These are phyloP conservation scores for Anarsia innoxiella DNA, from an alignment of 2,888 invertebrate species.

Conservation along the genomic window DNA sequence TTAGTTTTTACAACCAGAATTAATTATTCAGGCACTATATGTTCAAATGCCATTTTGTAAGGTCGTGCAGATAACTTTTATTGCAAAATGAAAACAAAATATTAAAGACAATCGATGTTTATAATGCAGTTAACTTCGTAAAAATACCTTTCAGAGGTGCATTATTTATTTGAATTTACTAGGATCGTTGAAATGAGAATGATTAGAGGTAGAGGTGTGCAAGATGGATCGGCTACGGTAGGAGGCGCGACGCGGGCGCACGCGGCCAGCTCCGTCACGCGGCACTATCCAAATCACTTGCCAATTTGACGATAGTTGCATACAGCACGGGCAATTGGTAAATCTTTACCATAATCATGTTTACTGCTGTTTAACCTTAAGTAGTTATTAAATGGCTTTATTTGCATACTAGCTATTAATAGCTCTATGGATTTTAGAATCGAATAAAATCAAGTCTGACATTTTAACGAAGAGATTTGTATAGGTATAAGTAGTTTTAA, in stretches of 20 bases:
- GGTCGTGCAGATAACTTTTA: neutral
- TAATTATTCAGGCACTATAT: no score
- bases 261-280: slow-evolving; percentile 1
- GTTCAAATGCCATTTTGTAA: no score
- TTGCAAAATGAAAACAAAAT: neutral
- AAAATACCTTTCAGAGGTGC: no score
- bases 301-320: neutral
- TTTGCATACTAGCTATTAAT: no score
- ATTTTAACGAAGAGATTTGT: no score
- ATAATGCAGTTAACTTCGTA: no score
- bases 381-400: no score
- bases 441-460: no score
- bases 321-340: no score
- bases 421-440: no score
- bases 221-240: slow-evolving; percentile 60
- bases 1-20: slow-evolving; percentile 7
- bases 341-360: neutral
- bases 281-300: neutral
- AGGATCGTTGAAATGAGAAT: slow-evolving; percentile 53
- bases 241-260: slow-evolving; percentile 26
- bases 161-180: slow-evolving; percentile 44
- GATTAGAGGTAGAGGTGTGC: slow-evolving; percentile 64
- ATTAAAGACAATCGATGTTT: no score
- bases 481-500: no score
- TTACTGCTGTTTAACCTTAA: neutral